A percentile compares a stretch with the other conserved stretches of the same genome.
These are phyloP conservation scores for Maniola hyperantus DNA, from an alignment of 2,888 invertebrate species.

Conservation along the genomic window DNA sequence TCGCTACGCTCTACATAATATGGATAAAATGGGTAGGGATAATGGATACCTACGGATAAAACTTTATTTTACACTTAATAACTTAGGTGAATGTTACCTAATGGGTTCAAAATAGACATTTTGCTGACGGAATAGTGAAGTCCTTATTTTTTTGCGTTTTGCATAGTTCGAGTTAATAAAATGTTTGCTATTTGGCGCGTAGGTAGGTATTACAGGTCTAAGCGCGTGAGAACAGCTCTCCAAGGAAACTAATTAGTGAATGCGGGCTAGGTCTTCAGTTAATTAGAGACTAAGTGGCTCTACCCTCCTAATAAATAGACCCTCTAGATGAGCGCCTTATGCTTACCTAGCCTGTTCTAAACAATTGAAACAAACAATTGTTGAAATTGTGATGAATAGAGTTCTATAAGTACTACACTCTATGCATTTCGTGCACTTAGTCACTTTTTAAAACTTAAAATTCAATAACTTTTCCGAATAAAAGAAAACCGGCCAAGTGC, in stretches of 20 bases:
- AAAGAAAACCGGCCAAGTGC: too few relatives aligned
- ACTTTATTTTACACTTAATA: too few relatives aligned
- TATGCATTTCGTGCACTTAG: too few relatives aligned
- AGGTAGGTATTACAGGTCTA: conserved; percentile 56
- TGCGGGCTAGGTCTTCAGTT: conserved; percentile 78
- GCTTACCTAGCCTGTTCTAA: conserved; percentile 72
- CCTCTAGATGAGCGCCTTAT: conserved; percentile 73
- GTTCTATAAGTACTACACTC: too few relatives aligned
- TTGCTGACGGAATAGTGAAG: background rate
- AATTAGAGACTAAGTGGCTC: conserved; percentile 79
- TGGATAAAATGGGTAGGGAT: too few relatives aligned
- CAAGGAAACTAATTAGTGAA: conserved; percentile 79
- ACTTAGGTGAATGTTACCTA: too few relatives aligned
- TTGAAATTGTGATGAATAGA: conserved; percentile 46
- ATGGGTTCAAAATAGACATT: too few relatives aligned
- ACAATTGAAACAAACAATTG: conserved; percentile 78
- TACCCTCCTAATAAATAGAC: conserved; percentile 79
- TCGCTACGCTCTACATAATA: too few relatives aligned
- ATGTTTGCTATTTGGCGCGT: conserved; percentile 60
- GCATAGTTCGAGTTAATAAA: conserved; percentile 69
- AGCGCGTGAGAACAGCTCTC: conserved; percentile 76
- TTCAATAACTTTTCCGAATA: too few relatives aligned
- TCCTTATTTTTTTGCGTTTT: conserved; percentile 47
- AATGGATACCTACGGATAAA: too few relatives aligned
- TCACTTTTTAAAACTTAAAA: too few relatives aligned